Conservation (phyloP, 2,797 vertebrate genomes). For the Cephalopachus bancanus region DNA sequence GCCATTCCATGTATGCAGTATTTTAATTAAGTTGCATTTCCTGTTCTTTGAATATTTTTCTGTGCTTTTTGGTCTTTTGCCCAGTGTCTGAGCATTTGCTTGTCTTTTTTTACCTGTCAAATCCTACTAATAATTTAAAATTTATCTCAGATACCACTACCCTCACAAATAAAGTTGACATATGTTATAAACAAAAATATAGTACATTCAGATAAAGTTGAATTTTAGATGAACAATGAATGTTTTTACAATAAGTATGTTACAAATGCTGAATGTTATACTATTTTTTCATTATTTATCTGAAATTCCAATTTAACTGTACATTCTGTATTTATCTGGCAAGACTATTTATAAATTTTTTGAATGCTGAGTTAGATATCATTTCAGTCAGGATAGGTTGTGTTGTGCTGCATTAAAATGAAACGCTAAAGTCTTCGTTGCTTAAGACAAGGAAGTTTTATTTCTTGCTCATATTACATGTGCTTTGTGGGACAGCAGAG, state of each 20-base stretch:
- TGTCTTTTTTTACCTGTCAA: neutral
- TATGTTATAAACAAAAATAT: neutral
- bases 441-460: neutral
- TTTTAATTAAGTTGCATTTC: neutral
- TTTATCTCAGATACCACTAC: neutral
- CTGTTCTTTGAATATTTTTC: neutral
- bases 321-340: neutral
- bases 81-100: neutral
- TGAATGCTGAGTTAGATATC: neutral
- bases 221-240: neutral
- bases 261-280: neutral
- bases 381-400: neutral
- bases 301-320: constrained; percentile 13
- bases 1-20: neutral
- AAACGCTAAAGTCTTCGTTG: neutral
- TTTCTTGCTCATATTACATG: neutral
- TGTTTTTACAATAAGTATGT: neutral
- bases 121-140: neutral
- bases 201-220: neutral
- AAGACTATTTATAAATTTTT: neutral
- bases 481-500: neutral
- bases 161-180: no score
- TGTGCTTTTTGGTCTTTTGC: neutral
- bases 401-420: neutral
- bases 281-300: neutral